These are phyloP conservation scores for Myotis brandtii DNA, from an alignment of 2,113 vertebrate species.

Conservation along the genomic window DNA sequence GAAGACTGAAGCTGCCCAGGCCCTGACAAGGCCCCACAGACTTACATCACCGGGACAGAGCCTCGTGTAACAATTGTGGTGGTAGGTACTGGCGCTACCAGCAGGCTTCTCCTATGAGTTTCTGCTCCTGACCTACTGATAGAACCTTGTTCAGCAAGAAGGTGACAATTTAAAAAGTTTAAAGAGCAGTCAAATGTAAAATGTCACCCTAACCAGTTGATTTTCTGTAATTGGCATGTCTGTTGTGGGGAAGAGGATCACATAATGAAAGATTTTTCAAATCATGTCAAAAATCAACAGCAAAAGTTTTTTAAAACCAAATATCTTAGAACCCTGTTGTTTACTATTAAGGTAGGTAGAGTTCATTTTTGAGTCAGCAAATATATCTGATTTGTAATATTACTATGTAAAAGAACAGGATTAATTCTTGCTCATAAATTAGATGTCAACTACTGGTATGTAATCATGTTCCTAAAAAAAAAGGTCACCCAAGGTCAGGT, in stretches of 20 bases:
- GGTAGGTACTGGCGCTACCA: too few relatives aligned
- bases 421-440: constrained; percentile 31
- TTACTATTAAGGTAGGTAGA: background rate
- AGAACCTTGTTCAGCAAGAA: background rate
- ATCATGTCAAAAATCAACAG: background rate
- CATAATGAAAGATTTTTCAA: constrained; percentile 6
- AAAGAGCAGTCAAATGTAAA: background rate
- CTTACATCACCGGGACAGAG: too few relatives aligned
- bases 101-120: background rate
- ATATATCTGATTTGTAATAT: background rate
- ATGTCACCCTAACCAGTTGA: background rate
- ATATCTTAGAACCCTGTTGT: background rate
- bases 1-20: too few relatives aligned
- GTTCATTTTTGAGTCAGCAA: background rate
- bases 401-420: background rate
- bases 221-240: background rate
- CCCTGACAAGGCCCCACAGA: too few relatives aligned
- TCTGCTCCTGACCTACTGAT: background rate
- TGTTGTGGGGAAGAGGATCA: background rate
- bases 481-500: too few relatives aligned
- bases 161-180: background rate
- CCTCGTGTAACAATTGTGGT: too few relatives aligned
- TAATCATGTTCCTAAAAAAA: constrained; percentile 42
- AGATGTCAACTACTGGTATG: background rate
- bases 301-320: background rate